These are phyloP conservation scores for Saguinus imperator DNA, from an alignment of 2,113 vertebrate species.

Conservation along the genomic window DNA sequence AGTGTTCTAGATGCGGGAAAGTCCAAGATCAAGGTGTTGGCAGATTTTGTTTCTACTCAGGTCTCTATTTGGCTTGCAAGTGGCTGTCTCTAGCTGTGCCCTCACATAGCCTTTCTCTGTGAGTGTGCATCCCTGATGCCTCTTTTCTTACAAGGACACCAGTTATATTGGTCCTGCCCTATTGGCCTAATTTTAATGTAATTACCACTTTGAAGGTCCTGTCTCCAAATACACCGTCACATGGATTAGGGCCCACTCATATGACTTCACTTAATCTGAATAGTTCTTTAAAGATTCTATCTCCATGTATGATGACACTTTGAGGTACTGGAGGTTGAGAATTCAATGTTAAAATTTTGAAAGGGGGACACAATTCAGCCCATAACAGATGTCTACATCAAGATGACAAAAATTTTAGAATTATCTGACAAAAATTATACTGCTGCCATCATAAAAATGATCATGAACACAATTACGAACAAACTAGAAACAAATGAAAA, in stretches of 20 bases:
- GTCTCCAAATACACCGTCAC: neutral
- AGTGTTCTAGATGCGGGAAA: neutral
- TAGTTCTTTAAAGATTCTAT: neutral
- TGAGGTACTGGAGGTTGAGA: neutral
- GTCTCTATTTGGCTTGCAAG: neutral
- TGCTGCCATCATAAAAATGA: neutral
- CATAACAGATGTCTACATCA: neutral
- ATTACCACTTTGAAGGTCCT: neutral
- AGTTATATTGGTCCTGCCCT: neutral
- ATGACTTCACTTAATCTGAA: neutral
- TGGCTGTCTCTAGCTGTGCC: neutral
- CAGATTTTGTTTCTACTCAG: neutral
- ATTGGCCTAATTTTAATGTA: neutral
- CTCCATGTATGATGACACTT: neutral
- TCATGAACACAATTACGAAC: neutral
- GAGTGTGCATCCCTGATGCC: rapidly evolving
- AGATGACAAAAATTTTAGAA: neutral
- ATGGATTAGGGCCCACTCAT: neutral
- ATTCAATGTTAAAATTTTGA: neutral
- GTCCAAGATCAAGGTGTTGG: neutral
- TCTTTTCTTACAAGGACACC: neutral
- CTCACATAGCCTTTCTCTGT: neutral
- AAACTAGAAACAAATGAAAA: neutral
- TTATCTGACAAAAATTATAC: neutral
- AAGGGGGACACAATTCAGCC: neutral